Evolutionary conservation across 2,888 invertebrate genomes (phyloP).

Genomic region (Lasioglossum morio): DNA sequence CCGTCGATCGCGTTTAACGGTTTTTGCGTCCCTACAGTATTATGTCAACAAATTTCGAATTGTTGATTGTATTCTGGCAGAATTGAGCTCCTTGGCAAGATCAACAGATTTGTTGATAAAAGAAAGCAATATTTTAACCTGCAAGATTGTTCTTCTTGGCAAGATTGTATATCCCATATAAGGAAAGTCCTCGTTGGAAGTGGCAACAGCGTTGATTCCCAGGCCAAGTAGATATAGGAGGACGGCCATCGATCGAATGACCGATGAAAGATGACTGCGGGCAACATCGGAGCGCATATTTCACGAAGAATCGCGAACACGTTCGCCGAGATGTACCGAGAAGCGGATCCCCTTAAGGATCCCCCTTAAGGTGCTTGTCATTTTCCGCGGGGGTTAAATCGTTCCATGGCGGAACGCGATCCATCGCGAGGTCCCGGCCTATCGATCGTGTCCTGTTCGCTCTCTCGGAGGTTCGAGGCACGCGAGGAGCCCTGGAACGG

Average conservation of each 20-base stretch:
- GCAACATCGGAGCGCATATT: conserved; percentile 8
- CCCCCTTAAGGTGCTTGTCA: conserved; percentile 10
- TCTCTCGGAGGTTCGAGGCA: not conserved
- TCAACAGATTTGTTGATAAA: no score
- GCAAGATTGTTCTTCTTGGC: no score
- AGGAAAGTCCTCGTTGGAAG: not conserved
- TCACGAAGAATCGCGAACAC: conserved; percentile 6
- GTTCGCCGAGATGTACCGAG: not conserved
- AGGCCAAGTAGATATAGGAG: not conserved
- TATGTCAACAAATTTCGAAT: no score
- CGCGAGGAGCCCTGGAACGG: conserved; percentile 19
- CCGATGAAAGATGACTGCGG: conserved; percentile 23
- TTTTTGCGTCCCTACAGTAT: no score
- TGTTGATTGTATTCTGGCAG: no score
- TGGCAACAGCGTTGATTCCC: not conserved
- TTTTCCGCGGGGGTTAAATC: conserved; percentile 46
- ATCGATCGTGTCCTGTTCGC: conserved; percentile 13
- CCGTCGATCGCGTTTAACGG: no score
- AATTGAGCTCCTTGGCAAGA: no score
- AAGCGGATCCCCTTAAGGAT: conserved; percentile 21
- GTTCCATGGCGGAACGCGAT: conserved; percentile 43
- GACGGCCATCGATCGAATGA: not conserved
- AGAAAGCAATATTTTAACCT: no score
- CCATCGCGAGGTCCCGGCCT: conserved; percentile 9
- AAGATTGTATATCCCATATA: no score